Evolutionary conservation across 2,888 invertebrate genomes (phyloP).

Genomic region (Phytoseiulus persimilis): DNA sequence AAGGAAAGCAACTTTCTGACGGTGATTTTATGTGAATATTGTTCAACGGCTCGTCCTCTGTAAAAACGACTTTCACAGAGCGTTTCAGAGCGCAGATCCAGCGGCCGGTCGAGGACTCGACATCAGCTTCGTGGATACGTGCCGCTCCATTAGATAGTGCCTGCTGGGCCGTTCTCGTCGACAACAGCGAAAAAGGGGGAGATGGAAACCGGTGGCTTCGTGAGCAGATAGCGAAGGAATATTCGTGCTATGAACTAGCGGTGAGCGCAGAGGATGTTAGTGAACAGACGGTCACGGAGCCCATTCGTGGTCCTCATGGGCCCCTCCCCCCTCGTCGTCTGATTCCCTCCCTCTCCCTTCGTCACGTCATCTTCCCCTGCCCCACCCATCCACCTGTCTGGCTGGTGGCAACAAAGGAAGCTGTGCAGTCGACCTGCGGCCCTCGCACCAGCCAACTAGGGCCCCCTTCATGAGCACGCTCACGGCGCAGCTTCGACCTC

Average conservation of each 20-base stretch:
- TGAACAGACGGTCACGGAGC: background rate
- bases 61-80: background rate
- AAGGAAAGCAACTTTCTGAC: background rate
- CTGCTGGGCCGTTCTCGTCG: background rate
- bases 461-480: background rate
- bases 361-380: background rate
- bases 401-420: background rate
- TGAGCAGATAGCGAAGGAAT: background rate
- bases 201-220: background rate
- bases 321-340: background rate
- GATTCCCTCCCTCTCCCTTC: background rate
- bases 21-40: background rate
- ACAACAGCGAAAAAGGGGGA: background rate
- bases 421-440: background rate
- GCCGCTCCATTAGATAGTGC: background rate
- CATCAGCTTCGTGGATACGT: background rate
- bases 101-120: background rate
- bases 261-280: background rate
- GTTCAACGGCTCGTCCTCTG: background rate
- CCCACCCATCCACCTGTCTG: background rate
- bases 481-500: background rate
- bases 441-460: background rate
- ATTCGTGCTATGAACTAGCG: background rate
- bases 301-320: background rate
- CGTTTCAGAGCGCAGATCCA: background rate